Evolutionary conservation across 2,888 invertebrate genomes (phyloP).

Genomic region (Brachypalpus laphriformis): DNA sequence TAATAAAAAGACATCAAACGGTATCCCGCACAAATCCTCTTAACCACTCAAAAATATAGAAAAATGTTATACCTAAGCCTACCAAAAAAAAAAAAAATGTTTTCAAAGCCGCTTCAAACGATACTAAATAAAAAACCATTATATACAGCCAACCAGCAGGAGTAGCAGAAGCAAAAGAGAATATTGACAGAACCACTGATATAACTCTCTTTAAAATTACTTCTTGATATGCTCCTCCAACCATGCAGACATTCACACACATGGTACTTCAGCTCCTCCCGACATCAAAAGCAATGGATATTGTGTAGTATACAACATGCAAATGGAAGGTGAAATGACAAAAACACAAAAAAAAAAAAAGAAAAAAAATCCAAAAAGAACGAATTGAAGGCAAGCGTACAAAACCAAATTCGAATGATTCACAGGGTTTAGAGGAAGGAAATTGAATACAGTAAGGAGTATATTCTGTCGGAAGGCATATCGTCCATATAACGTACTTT

Average conservation of each 20-base stretch:
- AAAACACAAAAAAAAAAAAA: background rate
- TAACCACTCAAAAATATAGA: background rate
- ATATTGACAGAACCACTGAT: background rate
- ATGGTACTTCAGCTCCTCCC: background rate
- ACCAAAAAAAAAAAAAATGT: background rate
- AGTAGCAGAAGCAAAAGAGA: background rate
- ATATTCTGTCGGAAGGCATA: background rate
- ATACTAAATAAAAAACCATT: background rate
- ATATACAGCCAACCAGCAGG: background rate
- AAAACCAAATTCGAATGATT: background rate
- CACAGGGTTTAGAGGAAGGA: slow-evolving; percentile 3
- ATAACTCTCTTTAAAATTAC: background rate
- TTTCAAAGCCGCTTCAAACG: background rate
- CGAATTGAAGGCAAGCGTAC: background rate
- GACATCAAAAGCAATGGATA: background rate
- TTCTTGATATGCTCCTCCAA: background rate
- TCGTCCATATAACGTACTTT: background rate
- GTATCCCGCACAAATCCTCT: background rate
- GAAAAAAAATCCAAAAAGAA: too few species aligned
- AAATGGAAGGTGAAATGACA: background rate
- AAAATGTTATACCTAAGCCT: background rate
- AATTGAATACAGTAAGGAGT: slow-evolving; percentile 25
- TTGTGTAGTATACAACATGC: background rate
- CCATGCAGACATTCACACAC: background rate
- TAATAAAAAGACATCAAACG: background rate